These are phyloP conservation scores for Chrysogorgia sp. DNA, from an alignment of 92 coral and sea anemone species.

Conservation along the genomic window DNA sequence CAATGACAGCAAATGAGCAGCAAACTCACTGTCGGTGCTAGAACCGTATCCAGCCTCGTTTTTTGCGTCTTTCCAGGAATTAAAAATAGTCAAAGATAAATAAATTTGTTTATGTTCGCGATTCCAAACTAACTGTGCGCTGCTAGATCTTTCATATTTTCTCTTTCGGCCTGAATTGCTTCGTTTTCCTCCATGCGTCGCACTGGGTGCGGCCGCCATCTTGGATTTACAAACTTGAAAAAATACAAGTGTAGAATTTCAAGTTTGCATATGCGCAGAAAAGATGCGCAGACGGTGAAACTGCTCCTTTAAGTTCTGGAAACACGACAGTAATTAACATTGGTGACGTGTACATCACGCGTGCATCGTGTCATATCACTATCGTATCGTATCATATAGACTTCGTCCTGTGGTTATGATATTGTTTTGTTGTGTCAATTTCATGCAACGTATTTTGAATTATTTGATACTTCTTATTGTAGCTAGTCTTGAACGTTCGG, in stretches of 20 bases:
- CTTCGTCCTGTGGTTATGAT: no score
- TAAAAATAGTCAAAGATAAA: background rate
- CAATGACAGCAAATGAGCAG: no score
- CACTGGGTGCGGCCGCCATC: background rate
- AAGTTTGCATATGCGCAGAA: no score
- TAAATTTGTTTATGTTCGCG: background rate
- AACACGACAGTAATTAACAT: background rate
- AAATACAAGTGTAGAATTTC: background rate
- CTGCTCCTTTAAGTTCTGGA: slow-evolving; percentile 68
- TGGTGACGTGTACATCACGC: no score
- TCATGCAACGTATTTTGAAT: background rate
- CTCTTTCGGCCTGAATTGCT: background rate
- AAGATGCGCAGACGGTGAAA: no score
- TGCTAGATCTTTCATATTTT: background rate
- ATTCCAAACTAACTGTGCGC: slow-evolving; percentile 1
- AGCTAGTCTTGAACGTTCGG: slow-evolving; percentile 74
- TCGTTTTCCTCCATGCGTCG: background rate
- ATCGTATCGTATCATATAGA: no score
- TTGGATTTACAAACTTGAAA: background rate
- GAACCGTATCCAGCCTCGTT: no score
- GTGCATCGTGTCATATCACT: no score
- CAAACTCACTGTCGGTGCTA: no score
- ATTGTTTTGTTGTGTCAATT: background rate
- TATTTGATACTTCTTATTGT: slow-evolving; percentile 68
- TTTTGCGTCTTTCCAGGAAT: no score